A percentile compares a stretch with the other conserved stretches of the same genome.
Conservation (phyloP, 2,113 vertebrate genomes). For the Myanophis thanlyinensis region DNA sequence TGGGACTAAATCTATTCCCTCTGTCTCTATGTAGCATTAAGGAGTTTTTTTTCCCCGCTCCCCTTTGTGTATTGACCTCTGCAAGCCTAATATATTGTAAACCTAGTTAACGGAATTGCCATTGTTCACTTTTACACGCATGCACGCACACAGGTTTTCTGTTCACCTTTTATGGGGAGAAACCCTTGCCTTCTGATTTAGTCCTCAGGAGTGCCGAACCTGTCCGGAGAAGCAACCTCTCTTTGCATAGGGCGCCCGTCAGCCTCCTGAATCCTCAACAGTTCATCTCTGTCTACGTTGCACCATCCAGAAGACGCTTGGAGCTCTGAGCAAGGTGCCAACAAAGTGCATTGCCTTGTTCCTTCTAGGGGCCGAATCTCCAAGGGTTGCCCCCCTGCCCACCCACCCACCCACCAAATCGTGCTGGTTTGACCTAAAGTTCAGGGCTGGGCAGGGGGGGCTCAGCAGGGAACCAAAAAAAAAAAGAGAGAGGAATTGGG, state of each 20-base stretch:
- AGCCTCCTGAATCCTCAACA: background rate
- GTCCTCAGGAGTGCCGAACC: background rate
- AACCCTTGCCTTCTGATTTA: background rate
- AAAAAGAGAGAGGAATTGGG: background rate
- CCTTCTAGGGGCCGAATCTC: accelerated
- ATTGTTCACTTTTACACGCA: constrained; percentile 8
- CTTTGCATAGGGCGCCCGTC: background rate
- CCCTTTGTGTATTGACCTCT: background rate
- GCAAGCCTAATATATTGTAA: background rate
- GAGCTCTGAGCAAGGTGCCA: accelerated
- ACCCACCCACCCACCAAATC: too few relatives aligned
- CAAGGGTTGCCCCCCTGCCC: background rate
- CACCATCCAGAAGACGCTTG: background rate
- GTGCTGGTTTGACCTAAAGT: background rate
- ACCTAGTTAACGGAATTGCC: background rate
- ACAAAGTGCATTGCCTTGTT: accelerated
- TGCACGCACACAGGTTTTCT: accelerated
- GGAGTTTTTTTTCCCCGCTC: too few relatives aligned
- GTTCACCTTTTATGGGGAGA: background rate
- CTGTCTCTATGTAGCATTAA: background rate
- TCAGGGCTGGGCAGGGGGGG: accelerated
- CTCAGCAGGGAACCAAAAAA: background rate
- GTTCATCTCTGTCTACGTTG: background rate
- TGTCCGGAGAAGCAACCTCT: background rate
- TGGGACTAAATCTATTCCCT: background rate